phyloP scores from a whole-genome alignment of 2,888 invertebrate genomes.

The Caradrina clavipalpis region DNA sequence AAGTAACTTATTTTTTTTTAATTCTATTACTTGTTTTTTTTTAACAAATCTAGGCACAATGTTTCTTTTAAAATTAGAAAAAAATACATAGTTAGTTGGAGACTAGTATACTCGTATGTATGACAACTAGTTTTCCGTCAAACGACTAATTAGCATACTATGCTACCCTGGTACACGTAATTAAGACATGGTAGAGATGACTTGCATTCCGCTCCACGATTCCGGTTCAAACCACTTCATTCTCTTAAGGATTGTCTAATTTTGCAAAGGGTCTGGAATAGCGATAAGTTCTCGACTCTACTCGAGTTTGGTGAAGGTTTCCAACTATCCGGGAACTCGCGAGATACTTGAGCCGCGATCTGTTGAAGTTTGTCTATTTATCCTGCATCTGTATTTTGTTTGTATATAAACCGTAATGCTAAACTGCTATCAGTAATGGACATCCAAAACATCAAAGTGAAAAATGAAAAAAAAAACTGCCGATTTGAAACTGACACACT shows the following conservation, averaged over 20 bases:
- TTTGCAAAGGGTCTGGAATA: slow-evolving; percentile 54
- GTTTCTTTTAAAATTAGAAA: no score
- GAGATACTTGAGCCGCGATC: slow-evolving; percentile 31
- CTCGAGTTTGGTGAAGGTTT: slow-evolving; percentile 43
- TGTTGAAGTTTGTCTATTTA: slow-evolving; percentile 48
- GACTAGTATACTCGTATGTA: neutral
- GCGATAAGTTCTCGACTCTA: slow-evolving; percentile 56
- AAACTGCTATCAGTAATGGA: no score
- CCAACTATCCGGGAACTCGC: slow-evolving; percentile 54
- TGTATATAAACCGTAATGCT: no score
- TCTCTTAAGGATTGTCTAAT: slow-evolving; percentile 55
- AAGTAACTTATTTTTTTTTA: no score
- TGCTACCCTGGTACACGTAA: slow-evolving; percentile 48
- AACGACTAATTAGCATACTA: slow-evolving; percentile 50
- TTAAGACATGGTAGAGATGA: slow-evolving; percentile 49
- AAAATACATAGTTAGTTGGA: neutral
- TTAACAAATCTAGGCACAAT: no score
- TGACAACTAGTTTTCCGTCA: slow-evolving; percentile 23
- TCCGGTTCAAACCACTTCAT: slow-evolving; percentile 36
- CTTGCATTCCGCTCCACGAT: slow-evolving; percentile 56
- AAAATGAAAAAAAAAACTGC: no score
- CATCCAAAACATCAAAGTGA: no score
- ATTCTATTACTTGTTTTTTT: no score
- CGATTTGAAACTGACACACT: no score
- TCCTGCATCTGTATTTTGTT: no score